Evolutionary conservation across 2,797 vertebrate species (phyloP).

Genomic region (Epinephelus malabaricus): DNA sequence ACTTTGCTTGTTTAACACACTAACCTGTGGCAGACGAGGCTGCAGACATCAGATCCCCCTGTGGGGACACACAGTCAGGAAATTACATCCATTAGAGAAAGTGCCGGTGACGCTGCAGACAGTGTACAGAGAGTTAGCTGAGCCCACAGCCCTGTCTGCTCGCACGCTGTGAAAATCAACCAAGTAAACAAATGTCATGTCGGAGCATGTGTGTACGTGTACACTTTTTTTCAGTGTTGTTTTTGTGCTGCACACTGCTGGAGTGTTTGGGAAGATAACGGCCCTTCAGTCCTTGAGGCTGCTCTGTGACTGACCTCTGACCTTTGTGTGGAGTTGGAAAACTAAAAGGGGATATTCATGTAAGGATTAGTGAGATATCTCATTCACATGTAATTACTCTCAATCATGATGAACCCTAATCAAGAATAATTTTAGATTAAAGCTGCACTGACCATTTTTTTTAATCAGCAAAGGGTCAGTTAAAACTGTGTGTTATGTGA

Average conservation of each 20-base stretch:
- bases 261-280: not conserved
- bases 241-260: conserved; percentile 7
- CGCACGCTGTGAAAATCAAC: conserved; percentile 22
- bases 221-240: not conserved
- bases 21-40: conserved; percentile 41
- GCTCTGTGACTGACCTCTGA: conserved; percentile 2
- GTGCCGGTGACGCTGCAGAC: conserved; percentile 66
- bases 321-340: not conserved
- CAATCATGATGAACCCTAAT: too few relatives aligned
- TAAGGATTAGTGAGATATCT: too few relatives aligned
- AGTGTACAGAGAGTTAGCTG: conserved; percentile 12
- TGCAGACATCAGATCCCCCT: conserved; percentile 37
- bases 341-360: not conserved
- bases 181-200: conserved; percentile 38
- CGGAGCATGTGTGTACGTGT: conserved; percentile 6
- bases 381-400: too few relatives aligned
- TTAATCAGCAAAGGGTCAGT: too few relatives aligned
- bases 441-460: not conserved
- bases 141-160: conserved; percentile 28
- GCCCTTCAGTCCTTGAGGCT: not conserved
- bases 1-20: conserved; percentile 50
- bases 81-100: conserved; percentile 77
- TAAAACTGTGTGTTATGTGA: not conserved
- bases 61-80: conserved; percentile 59
- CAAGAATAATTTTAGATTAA: not conserved